Evolutionary conservation across 2,888 invertebrate genomes (phyloP), one percentile per base, ranked within the genome.

Genomic region (Orthosia cruda): DNA sequence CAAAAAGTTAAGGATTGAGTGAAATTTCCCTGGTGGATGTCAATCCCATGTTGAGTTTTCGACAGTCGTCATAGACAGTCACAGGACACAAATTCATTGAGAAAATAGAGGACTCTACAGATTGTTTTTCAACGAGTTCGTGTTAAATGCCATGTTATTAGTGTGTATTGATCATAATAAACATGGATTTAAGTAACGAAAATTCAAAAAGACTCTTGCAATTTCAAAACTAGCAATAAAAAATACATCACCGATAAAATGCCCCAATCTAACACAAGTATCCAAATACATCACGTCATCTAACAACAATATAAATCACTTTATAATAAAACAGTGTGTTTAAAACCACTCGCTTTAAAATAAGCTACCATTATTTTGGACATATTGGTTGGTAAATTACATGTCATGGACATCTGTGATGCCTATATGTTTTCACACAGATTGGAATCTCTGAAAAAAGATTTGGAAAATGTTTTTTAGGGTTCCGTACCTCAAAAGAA

Each of bases 381-480:
- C 11, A 65, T 47, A 74, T 74, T 78, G 71, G 61, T 59, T 67
- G 52, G 45, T 57, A 72, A 77, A 81, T 81, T 70, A 81, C 74
- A 54, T 62, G 82, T 81, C 81, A 81, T 3, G 4, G 15, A 47
- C 81, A 81, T 71, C 54, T 74, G 79, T 7, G 40, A 40, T 23
- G 49, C 15, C 47, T 20, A 74, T 66, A 49, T 13, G 58, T 54
- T 80, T 71, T 77, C 50, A 50, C 20, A 76, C 26, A 66, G 55
- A 66, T 63, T 50, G 13, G 26, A 49, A 57, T 80, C 18, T 71
- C 12, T n/a, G 13, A 9, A 23, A 40, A 62, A 57, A 57, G 18
- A 26, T 26, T 77, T 45, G 20, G 3, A 58, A 16, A 40, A 9
- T 40, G 40, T 7, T 40, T 40, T 32, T 40, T 40, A 9, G 40